Percentiles rank a stretch among this genome's conserved stretches.
Conservation (phyloP, 2,113 vertebrate species). For the Marmota monax region DNA sequence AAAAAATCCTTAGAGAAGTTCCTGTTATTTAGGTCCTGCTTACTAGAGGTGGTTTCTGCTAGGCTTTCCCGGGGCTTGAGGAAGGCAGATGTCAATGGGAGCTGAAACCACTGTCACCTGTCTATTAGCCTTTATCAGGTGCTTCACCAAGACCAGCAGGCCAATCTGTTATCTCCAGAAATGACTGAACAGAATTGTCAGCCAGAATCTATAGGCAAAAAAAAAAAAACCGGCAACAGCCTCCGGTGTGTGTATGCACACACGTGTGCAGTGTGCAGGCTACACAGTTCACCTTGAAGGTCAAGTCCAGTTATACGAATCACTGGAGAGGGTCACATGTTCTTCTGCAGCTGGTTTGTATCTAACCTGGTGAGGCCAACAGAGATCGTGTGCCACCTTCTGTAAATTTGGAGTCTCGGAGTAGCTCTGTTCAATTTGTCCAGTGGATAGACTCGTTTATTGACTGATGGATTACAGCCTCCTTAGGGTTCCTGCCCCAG, state of each 20-base stretch:
- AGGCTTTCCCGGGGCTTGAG: not conserved
- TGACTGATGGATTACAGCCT: not conserved
- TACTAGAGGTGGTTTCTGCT: not conserved
- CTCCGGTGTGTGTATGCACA: not conserved
- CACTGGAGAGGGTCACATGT: not conserved
- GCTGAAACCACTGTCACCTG: not conserved
- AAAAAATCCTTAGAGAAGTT: not conserved
- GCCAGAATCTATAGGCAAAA: slow-evolving; percentile 9
- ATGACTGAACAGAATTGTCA: not conserved
- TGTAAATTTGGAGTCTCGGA: not conserved
- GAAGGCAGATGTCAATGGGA: not conserved
- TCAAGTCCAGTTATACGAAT: slow-evolving; percentile 28
- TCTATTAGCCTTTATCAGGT: not conserved
- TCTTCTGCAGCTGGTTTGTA: slow-evolving; percentile 59
- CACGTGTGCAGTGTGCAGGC: not conserved
- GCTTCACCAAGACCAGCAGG: not conserved
- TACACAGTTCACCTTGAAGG: not conserved
- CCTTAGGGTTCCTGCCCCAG: not conserved
- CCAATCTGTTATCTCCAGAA: slow-evolving; percentile 33
- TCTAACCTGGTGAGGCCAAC: slow-evolving; percentile 26
- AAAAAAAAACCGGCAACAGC: not conserved
- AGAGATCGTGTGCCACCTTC: not conserved
- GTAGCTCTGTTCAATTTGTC: not conserved
- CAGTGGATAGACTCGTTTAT: not conserved
- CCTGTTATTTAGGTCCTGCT: not conserved